These are phyloP conservation scores for Gastrophysa polygoni DNA, from an alignment of 2,888 invertebrate species.

Conservation along the genomic window DNA sequence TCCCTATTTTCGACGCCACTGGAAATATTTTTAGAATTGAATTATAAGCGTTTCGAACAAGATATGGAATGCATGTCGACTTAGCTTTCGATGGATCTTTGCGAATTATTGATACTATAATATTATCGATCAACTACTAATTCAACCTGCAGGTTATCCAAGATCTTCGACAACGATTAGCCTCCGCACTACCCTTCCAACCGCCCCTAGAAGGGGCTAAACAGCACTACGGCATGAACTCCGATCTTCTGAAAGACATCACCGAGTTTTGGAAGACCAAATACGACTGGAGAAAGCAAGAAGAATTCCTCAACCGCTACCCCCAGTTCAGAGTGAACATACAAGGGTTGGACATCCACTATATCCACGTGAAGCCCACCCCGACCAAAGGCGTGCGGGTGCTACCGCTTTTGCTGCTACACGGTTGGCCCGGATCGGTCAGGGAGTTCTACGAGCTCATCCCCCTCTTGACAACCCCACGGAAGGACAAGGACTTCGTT, in stretches of 20 bases:
- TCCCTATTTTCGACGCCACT: too few species aligned
- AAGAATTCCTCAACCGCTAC: slow-evolving; percentile 67
- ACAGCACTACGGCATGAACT: slow-evolving; percentile 84
- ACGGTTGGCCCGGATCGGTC: slow-evolving; percentile 91
- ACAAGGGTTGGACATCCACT: slow-evolving; percentile 71
- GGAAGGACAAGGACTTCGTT: slow-evolving; percentile 61
- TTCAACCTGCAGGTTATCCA: slow-evolving; percentile 67
- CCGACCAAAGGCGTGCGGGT: slow-evolving; percentile 55
- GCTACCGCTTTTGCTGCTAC: slow-evolving; percentile 73
- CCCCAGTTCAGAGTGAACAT: slow-evolving; percentile 75
- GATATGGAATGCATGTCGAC: too few species aligned
- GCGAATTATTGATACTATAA: too few species aligned
- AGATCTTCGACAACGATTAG: slow-evolving; percentile 64
- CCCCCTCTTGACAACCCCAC: slow-evolving; percentile 67
- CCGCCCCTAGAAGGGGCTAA: slow-evolving; percentile 69
- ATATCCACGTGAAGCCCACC: slow-evolving; percentile 62
- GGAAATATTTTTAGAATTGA: too few species aligned
- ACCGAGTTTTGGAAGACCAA: slow-evolving; percentile 77
- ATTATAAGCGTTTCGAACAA: too few species aligned
- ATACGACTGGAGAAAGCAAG: slow-evolving; percentile 74
- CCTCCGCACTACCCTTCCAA: slow-evolving; percentile 53
- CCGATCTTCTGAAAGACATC: slow-evolving; percentile 69
- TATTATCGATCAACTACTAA: neutral
- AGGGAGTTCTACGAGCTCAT: slow-evolving; percentile 83
- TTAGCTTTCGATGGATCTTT: too few species aligned